phyloP scores from a whole-genome alignment of 2,888 invertebrate genomes.

The Coronaproctus castanopsis region DNA sequence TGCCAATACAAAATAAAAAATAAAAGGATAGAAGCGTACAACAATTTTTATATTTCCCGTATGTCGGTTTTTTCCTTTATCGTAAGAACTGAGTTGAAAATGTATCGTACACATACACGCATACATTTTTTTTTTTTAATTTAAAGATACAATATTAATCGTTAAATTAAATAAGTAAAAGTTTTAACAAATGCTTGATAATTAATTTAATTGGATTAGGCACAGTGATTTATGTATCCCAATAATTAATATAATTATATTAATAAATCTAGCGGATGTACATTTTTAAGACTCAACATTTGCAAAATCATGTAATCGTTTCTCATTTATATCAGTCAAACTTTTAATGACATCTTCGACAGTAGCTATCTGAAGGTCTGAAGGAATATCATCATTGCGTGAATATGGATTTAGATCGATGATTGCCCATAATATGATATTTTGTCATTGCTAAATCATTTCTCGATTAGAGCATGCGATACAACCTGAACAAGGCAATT shows the following conservation, averaged over 20 bases:
- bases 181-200: neutral
- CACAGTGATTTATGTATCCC: neutral
- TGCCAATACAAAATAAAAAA: too few species aligned
- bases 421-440: neutral
- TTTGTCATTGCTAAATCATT: neutral
- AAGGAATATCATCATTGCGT: neutral
- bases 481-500: neutral
- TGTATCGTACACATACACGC: neutral
- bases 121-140: neutral
- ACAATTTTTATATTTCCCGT: too few species aligned
- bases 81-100: too few species aligned
- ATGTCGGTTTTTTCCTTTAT: too few species aligned
- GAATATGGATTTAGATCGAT: neutral
- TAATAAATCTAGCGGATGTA: neutral
- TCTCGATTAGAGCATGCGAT: neutral
- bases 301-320: neutral
- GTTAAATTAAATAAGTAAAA: neutral
- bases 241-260: neutral
- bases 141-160: neutral
- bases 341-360: neutral
- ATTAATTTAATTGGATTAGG: neutral
- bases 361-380: neutral
- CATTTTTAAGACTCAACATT: neutral
- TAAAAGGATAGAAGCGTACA: too few species aligned
- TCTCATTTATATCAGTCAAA: neutral